A percentile compares a stretch with the other conserved stretches of the same genome.
Conservation (phyloP, 2,113 vertebrate genomes). For the Aptenodytes forsteri region DNA sequence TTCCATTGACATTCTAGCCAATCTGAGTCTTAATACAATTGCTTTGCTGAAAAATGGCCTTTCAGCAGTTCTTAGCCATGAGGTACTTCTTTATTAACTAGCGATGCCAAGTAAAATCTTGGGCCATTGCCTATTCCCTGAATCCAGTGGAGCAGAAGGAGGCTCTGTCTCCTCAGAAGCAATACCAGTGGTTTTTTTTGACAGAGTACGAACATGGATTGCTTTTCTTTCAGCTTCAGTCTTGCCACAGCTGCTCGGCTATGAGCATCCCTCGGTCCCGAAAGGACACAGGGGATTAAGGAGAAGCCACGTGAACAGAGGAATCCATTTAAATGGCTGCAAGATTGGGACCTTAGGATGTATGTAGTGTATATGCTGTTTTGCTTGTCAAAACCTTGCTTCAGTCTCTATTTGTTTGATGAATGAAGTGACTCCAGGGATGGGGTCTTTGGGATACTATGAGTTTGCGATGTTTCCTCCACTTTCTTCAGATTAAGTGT, state of each 20-base stretch:
- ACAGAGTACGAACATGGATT: background rate
- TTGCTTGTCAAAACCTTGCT: background rate
- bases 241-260: background rate
- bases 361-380: background rate
- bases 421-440: background rate
- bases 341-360: background rate
- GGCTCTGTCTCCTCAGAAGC: background rate
- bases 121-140: background rate
- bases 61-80: background rate
- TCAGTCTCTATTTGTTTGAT: background rate
- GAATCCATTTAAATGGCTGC: background rate
- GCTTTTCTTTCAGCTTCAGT: background rate
- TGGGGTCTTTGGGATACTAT: background rate
- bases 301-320: background rate
- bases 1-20: slow-evolving; percentile 26
- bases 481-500: background rate
- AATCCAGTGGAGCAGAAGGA: background rate
- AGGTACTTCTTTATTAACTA: slow-evolving; percentile 30
- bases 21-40: slow-evolving; percentile 25
- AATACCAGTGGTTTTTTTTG: background rate
- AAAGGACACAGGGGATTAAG: background rate
- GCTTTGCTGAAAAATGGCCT: slow-evolving; percentile 12
- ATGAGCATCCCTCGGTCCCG: background rate
- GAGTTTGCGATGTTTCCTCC: background rate
- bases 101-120: background rate